Conservation (phyloP, 2,113 vertebrate species). For the Parotia lawesii region DNA sequence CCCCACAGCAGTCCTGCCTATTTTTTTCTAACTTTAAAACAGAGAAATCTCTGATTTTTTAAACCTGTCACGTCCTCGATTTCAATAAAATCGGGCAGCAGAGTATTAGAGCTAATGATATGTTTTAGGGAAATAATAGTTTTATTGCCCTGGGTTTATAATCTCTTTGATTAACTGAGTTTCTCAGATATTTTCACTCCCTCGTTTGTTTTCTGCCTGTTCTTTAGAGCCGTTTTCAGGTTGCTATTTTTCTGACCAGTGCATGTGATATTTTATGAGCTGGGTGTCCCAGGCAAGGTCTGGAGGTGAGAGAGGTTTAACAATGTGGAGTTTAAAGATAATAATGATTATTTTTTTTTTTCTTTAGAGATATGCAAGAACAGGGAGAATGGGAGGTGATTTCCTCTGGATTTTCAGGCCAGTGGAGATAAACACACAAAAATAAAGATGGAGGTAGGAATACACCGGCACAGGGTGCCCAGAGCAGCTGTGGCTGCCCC, state of each 20-base stretch:
- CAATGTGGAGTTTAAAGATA: background rate
- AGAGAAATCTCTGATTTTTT: background rate
- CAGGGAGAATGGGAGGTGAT: background rate
- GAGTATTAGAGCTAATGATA: background rate
- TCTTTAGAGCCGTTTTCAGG: background rate
- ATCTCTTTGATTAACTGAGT: background rate
- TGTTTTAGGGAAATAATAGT: background rate
- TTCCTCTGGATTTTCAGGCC: background rate
- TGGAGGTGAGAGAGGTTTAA: background rate
- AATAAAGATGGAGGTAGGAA: background rate
- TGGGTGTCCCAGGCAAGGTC: background rate
- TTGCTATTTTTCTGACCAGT: background rate
- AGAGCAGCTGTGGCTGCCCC: background rate
- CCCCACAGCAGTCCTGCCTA: rapidly evolving
- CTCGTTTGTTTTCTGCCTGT: background rate
- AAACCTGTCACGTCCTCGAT: background rate
- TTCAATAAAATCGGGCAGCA: background rate
- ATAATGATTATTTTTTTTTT: background rate
- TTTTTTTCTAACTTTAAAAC: background rate
- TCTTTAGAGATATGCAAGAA: background rate
- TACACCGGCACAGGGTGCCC: background rate
- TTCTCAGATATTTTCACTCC: background rate
- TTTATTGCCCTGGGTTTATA: background rate
- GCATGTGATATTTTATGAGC: background rate
- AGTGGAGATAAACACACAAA: background rate